Evolutionary conservation across 2,113 vertebrate species (phyloP), one percentile per base, ranked within the genome.

Genomic region (Psittacara wagleri): DNA sequence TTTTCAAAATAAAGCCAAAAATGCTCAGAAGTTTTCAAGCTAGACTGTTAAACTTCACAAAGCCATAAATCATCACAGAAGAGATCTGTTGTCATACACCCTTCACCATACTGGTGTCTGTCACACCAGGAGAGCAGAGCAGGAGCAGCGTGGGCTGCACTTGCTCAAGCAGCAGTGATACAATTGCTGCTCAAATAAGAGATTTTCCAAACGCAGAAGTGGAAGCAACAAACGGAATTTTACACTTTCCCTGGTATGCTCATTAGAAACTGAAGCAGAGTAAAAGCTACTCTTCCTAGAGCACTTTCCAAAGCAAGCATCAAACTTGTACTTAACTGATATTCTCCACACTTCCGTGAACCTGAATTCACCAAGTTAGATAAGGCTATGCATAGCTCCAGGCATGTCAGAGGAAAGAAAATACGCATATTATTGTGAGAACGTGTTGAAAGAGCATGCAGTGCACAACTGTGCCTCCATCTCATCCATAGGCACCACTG

Each of bases 381-480:
- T 23, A 64, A 62, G 11, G 44, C 33, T 59, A 66, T 4, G 8
- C 7, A 9, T 13, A 80, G 57, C 24, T 35, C 48, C n/a, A 48
- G 39, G 27, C 7, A n/a, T 3, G 9, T n/a, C 14, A 61, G 28
- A 64, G 29, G 12, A 1, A 17, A 44, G 51, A 35, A 72, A 28
- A 39, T 2, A 16, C 18, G 37, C 29, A 1, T 22, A 37, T 39
- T 73, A 22, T 7, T 4, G 1, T 4, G 7, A 82, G 24, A 35
- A 49, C 0, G 0, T 9, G 19, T 6, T 84, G 55, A 63, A 88
- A 70, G 61, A 75, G 17, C 1, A 1, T 33, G 63, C 17, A 5
- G 27, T 6, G 41, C 33, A 31, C 44, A 29, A 31, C 49, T 1
- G 0, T 1, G 1, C 22, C 41, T 33, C 41, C 3, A 2, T 48